These are phyloP conservation scores for Saimiri boliviensis DNA, from an alignment of 2,113 vertebrate species.

Conservation along the genomic window DNA sequence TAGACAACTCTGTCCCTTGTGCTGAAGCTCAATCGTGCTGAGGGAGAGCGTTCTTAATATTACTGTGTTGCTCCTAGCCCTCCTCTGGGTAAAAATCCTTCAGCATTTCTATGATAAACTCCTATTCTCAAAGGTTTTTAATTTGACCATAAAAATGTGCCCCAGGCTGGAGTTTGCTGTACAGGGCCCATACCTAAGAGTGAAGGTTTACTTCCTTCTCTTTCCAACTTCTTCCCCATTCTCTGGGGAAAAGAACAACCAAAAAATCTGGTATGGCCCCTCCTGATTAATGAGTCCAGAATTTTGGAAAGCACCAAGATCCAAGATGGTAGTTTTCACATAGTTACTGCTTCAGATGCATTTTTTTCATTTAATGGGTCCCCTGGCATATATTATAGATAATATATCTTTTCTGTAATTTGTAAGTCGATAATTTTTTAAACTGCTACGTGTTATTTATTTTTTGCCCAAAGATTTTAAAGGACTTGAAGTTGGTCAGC, in stretches of 20 bases:
- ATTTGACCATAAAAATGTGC: slow-evolving; percentile 84
- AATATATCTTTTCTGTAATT: slow-evolving; percentile 50
- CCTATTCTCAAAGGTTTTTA: slow-evolving; percentile 84
- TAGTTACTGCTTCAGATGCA: not conserved
- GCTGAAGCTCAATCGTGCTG: slow-evolving; percentile 67
- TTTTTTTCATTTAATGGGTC: not conserved
- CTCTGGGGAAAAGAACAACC: slow-evolving; percentile 62
- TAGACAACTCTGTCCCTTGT: slow-evolving; percentile 75
- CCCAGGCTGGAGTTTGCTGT: slow-evolving; percentile 75
- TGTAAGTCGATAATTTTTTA: slow-evolving; percentile 31
- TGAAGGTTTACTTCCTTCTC: not conserved
- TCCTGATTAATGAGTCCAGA: slow-evolving; percentile 62
- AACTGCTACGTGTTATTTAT: not conserved
- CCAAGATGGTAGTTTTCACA: not conserved
- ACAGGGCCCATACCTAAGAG: slow-evolving; percentile 65
- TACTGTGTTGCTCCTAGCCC: slow-evolving; percentile 73
- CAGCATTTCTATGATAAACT: slow-evolving; percentile 84
- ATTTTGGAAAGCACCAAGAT: slow-evolving; percentile 62
- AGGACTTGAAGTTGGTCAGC: slow-evolving; percentile 39
- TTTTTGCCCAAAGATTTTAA: not conserved
- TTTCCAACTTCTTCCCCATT: slow-evolving; percentile 7
- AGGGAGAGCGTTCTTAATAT: slow-evolving; percentile 76
- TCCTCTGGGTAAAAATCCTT: slow-evolving; percentile 78
- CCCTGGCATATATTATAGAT: slow-evolving; percentile 3
- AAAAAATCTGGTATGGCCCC: slow-evolving; percentile 57